Base-by-base conservation (phyloP, 2,113 vertebrate species). In the Colistium nudipinnis region DNA sequence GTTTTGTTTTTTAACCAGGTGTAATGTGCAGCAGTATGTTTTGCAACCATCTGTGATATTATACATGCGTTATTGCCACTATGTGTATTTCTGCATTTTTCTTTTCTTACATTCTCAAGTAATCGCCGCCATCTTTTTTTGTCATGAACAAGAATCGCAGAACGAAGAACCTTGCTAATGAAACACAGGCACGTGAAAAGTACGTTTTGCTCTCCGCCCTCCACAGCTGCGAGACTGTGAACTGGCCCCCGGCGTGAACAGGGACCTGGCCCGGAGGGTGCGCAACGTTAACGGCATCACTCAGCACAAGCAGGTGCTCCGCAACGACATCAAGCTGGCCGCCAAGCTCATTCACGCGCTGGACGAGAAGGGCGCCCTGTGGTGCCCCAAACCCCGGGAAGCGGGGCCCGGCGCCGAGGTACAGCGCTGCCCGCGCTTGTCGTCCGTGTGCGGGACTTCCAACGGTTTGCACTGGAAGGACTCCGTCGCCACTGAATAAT, bases 261-360 rank as follows among this genome's bases (percentile, higher is more conserved):
- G 95, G 19, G 96, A 97, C 69, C 89, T 97, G 79, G 95, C 93
- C 0, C 92, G 96, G 1, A 90, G 96, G 2, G 94, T 96, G 12
- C 94, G 96, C n/a, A 94, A 95, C 31, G 89, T 96, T 19, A 96
- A 94, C 1, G 96, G 96, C 30, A 94, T 98, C 63, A 95, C 96
- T 20, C 95, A 96, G 79, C 95, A 97, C 91, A 96, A 95, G 81
- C 95, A 95, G 80, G 92, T 97, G 25, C 91, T 97, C 51, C 95
- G 96, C 65, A 96, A 97, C 0, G 95, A 97, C 92, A 96, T 97
- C 90, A 96, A 97, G 74, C 87, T 97, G 79, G 93, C 95, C 0
- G 96, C 96, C 35, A 96, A 95, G 76, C 94, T 98, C 69, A 94
- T 97, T 79, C 96, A 97, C 19, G 90, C 94, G 0, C 72, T 97